phyloP scores from a whole-genome alignment of 2,888 invertebrate species.

The Oscheius sp. region DNA sequence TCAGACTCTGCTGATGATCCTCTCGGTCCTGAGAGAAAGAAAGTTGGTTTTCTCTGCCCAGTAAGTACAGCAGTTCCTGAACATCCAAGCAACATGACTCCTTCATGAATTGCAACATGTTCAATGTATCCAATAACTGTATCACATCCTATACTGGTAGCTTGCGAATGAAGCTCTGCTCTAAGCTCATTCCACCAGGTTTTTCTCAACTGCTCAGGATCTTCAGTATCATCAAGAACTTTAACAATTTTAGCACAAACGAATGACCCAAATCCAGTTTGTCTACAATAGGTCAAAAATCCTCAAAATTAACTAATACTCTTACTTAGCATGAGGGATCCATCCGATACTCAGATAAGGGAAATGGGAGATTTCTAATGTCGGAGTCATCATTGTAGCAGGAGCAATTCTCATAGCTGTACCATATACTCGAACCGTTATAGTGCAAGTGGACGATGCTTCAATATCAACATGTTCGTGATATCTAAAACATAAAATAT shows the following conservation, averaged over 20 bases:
- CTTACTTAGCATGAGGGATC: slow-evolving; percentile 33
- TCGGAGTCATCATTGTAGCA: neutral
- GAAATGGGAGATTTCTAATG: slow-evolving; percentile 29
- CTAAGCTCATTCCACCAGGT: slow-evolving; percentile 95
- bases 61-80: slow-evolving; percentile 14
- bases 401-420: slow-evolving; percentile 39
- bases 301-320: neutral
- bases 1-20: slow-evolving; percentile 16
- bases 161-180: slow-evolving; percentile 92
- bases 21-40: slow-evolving; percentile 14
- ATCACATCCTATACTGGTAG: slow-evolving; percentile 88
- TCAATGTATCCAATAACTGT: slow-evolving; percentile 94
- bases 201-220: slow-evolving; percentile 1
- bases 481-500: slow-evolving; percentile 33
- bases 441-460: slow-evolving; percentile 37
- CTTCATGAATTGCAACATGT: slow-evolving; percentile 80
- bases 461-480: slow-evolving; percentile 48
- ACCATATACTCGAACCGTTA: slow-evolving; percentile 46
- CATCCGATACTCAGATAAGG: slow-evolving; percentile 42
- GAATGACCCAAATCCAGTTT: slow-evolving; percentile 42
- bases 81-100: slow-evolving; percentile 20
- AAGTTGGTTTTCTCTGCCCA: neutral
- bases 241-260: slow-evolving; percentile 37
- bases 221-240: slow-evolving; percentile 35
- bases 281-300: slow-evolving; percentile 30